Evolutionary conservation across 2,797 vertebrate genomes (phyloP).

Genomic region (Chaetophractus vellerosus): DNA sequence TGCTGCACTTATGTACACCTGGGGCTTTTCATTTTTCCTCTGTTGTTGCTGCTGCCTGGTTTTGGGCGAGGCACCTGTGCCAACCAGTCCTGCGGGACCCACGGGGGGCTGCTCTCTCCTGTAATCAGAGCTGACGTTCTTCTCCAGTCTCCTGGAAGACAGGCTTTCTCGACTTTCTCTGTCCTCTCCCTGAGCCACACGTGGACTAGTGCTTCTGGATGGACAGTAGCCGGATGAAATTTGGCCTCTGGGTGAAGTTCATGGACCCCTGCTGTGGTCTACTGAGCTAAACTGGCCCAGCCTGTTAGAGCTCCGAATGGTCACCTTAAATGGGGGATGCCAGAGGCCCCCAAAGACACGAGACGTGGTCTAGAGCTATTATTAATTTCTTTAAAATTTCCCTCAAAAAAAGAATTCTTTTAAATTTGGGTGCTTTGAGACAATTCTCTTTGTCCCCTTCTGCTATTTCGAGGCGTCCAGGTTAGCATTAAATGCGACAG

Average conservation of each 20-base stretch:
- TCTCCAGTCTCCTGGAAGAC: background rate
- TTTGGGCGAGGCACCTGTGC: background rate
- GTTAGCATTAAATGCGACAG: background rate
- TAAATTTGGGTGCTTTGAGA: background rate
- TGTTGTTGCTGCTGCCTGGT: background rate
- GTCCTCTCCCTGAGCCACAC: too few relatives aligned
- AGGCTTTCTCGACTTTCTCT: background rate
- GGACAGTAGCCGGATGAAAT: background rate
- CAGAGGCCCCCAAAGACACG: background rate
- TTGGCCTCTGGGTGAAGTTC: background rate
- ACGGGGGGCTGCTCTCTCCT: background rate
- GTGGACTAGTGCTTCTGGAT: background rate
- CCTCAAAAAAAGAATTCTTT: background rate
- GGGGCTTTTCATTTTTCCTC: background rate
- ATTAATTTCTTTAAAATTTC: conserved; percentile 14
- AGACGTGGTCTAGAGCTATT: background rate
- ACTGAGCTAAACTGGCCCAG: background rate
- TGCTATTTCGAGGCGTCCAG: background rate
- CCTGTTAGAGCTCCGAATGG: background rate
- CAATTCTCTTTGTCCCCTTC: background rate
- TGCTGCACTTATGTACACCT: background rate
- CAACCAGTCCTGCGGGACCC: background rate
- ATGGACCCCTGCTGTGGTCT: background rate
- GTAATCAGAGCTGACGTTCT: background rate
- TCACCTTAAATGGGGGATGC: background rate